Percentiles rank a stretch among this genome's conserved stretches.
phyloP scores from a whole-genome alignment of 2,888 invertebrate species.

The Coenonympha arcania region DNA sequence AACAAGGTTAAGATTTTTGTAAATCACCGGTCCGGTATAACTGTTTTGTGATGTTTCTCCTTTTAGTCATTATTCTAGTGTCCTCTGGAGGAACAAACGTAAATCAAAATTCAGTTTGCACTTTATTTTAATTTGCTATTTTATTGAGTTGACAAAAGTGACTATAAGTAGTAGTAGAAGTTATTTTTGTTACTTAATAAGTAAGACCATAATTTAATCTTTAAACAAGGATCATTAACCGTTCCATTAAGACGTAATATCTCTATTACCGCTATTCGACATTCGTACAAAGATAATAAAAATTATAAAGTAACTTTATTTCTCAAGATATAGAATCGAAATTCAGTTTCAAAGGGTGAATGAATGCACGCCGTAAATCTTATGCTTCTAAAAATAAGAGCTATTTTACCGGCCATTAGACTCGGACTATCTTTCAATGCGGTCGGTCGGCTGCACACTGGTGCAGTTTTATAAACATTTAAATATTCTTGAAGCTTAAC shows the following conservation, averaged over 20 bases:
- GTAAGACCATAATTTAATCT: constrained; percentile 2
- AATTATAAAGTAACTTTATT: background rate
- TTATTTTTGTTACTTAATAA: background rate
- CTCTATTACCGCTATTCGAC: background rate
- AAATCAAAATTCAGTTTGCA: no score
- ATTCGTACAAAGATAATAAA: background rate
- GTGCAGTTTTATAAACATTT: background rate
- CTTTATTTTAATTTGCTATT: no score
- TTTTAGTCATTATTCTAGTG: no score
- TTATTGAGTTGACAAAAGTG: no score
- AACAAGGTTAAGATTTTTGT: no score
- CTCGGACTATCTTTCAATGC: background rate
- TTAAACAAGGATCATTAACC: constrained; percentile 9
- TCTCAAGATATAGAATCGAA: background rate
- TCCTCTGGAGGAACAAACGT: no score
- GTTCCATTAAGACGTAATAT: constrained; percentile 3
- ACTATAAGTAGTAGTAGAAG: background rate
- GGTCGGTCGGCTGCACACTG: background rate
- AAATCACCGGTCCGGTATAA: no score
- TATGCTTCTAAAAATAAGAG: constrained; percentile 7
- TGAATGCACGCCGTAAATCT: constrained; percentile 5
- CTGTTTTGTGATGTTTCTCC: no score
- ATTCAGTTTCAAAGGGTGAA: constrained; percentile 3
- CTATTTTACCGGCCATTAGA: constrained; percentile 10
- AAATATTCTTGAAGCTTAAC: no score